Base-by-base conservation (phyloP, 1,140 invertebrate genomes). In the Ladona fulva region DNA sequence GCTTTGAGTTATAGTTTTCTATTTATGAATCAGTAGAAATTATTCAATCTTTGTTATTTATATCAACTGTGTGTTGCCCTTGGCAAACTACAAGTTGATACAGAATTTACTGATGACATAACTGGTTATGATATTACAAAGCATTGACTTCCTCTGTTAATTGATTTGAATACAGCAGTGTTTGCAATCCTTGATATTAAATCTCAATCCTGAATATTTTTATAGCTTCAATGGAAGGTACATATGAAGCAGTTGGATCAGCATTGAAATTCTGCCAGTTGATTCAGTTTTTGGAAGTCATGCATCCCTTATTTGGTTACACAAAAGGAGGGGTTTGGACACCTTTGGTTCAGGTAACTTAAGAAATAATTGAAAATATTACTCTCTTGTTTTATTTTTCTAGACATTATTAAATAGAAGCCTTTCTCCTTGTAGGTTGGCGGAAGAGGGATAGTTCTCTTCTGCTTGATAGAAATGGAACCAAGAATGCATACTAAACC, bases 221-320 rank as follows among this genome's bases (percentile, higher is more conserved):
- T 85, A 29, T 85, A 87, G 92, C 89, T 74, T 94, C 91, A 10
- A 92, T 95, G 79, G 85, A 86, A 25, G 89, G 88, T 75, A 92
- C 92, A 0, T 97, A 94, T 82, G 89, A 90, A 77, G 86, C 90
- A 77, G 92, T 97, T 12, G 94, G 95, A 0, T 87, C 88, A 24
- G 91, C 92, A 7, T 88, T 97, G 82, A 94, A 94, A 84, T 92
- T 95, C 81, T 87, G 93, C 75, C 94, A 97, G 81, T 81, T 94
- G 3, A 85, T 96, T 80, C 93, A 95, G 84, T 91, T 93, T 81
- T 82, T 98, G 78, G 96, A 98, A 87, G 90, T 97, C 0, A 87
- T 97, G 85, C 94, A 97, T 88, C 93, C 95, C 5, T 80, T 97
- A 7, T 91, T 97, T 82, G 94, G 94, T 0, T 95, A 96, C 81